These are phyloP conservation scores for Adelosebastes latens DNA, from an alignment of 2,797 vertebrate genomes.

Conservation along the genomic window DNA sequence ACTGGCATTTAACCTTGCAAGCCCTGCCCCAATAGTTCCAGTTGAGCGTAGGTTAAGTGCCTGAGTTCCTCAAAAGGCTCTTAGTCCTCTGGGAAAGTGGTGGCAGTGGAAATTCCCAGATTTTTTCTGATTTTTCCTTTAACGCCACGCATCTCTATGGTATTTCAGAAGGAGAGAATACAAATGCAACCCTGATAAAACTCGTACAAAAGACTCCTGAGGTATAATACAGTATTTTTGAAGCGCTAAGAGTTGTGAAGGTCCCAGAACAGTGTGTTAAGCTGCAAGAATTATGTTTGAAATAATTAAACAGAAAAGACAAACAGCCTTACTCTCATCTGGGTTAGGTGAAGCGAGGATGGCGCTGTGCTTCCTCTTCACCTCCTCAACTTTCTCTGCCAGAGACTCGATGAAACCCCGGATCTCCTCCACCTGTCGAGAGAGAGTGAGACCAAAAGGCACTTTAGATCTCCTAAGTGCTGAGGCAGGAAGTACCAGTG, in stretches of 20 bases:
- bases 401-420: slow-evolving; percentile 93
- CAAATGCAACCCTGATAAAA: background rate
- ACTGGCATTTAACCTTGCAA: background rate
- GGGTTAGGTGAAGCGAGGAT: slow-evolving; percentile 95
- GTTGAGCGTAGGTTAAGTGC: background rate
- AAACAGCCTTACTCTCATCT: slow-evolving; percentile 78
- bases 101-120: background rate
- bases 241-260: background rate
- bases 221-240: background rate
- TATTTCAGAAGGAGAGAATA: background rate
- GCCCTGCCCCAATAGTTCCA: background rate
- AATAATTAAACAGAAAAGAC: background rate
- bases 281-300: background rate
- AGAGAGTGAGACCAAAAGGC: slow-evolving; percentile 10
- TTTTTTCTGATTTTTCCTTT: background rate
- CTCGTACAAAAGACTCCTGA: background rate
- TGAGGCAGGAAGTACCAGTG: slow-evolving; percentile 19
- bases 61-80: background rate
- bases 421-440: slow-evolving; percentile 93
- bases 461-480: slow-evolving; percentile 29
- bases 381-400: slow-evolving; percentile 95
- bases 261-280: background rate
- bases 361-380: slow-evolving; percentile 96
- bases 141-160: background rate
- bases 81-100: background rate